Base-by-base conservation (phyloP, 1,140 invertebrate genomes). In the Tetragonula clypearis region DNA sequence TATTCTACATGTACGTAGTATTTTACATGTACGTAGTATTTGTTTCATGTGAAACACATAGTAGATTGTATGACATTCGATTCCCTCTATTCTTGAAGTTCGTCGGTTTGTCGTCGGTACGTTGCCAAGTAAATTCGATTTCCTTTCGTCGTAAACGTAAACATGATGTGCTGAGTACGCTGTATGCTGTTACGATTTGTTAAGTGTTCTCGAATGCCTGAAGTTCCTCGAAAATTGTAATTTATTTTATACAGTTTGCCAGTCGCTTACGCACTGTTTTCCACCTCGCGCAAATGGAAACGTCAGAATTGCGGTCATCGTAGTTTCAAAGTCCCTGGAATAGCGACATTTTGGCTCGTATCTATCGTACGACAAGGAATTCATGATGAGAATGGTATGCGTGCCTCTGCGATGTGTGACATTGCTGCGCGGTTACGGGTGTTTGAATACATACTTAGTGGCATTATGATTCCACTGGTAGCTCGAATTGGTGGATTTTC, bases 271-370 rank as follows among this genome's bases (percentile, higher is more conserved):
- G 23, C 9, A 53, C 8, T 12, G 73, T 77, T 35, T 56, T 23
- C 58, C 30, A 41, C 30, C 49, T 5, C 23, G 26, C 1, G 60
- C 35, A 82, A 82, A 76, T 77, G 81, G 81, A 82, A 66, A 76
- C 49, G 80, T 82, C 69, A 62, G 23, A 76, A 41, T 82, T 65
- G 80, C 17, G 72, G 72, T 76, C 60, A 53, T 82, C 26, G 60
- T 58, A 76, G 81, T 77, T 82, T 68, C 53, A 30, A 55, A 77
- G 53, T 77, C 55, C n/a, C 14, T 66, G 17, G 53, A 82, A 75
- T 15, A 62, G 19, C 58, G 35, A 77, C 62, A 60, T 75, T 76
- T 68, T 65, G 73, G 73, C 58, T 26, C 8, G 26, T 41, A 49
- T 17, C 49, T 56, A 66, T 65, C 58, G 14, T 72, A 17, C 26